Conservation (phyloP, 1,140 invertebrate species). For the Apis florea region DNA sequence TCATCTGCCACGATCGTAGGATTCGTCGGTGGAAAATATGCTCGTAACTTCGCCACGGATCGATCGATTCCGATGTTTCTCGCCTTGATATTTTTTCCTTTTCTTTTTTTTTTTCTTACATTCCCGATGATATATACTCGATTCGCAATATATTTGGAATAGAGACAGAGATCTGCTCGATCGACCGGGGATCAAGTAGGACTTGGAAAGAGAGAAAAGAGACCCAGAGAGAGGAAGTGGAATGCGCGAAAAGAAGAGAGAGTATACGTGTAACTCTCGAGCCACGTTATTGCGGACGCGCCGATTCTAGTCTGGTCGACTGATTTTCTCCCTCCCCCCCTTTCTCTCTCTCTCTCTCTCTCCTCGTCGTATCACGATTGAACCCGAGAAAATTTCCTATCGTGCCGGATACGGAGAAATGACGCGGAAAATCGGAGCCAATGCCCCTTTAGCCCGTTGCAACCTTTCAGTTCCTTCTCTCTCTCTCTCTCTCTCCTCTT, state of each 20-base stretch:
- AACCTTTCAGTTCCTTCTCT: slow-evolving; percentile 35
- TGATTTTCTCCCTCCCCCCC: slow-evolving; percentile 58
- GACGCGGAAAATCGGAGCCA: slow-evolving; percentile 56
- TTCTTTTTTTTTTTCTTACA: too few species aligned
- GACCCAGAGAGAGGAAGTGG: not conserved
- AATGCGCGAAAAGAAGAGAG: not conserved
- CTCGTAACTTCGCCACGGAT: too few species aligned
- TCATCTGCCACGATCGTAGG: too few species aligned
- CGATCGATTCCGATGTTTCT: too few species aligned
- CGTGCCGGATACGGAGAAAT: slow-evolving; percentile 53
- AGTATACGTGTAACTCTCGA: slow-evolving; percentile 29
- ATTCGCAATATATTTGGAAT: not conserved
- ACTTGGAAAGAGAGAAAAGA: not conserved
- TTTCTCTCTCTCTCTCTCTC: too few species aligned
- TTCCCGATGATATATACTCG: too few species aligned
- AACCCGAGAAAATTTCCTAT: slow-evolving; percentile 59
- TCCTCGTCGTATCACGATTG: slow-evolving; percentile 46
- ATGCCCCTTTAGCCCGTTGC: slow-evolving; percentile 41
- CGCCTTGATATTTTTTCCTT: too few species aligned
- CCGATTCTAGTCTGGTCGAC: slow-evolving; percentile 57
- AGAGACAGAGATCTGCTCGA: not conserved
- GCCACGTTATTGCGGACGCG: slow-evolving; percentile 55
- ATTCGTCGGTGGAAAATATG: too few species aligned
- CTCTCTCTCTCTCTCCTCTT: not conserved
- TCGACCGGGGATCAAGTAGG: not conserved